Evolutionary conservation across 2,113 vertebrate genomes (phyloP), one percentile per base, ranked within the genome.

Genomic region (Phyllostomus discolor): DNA sequence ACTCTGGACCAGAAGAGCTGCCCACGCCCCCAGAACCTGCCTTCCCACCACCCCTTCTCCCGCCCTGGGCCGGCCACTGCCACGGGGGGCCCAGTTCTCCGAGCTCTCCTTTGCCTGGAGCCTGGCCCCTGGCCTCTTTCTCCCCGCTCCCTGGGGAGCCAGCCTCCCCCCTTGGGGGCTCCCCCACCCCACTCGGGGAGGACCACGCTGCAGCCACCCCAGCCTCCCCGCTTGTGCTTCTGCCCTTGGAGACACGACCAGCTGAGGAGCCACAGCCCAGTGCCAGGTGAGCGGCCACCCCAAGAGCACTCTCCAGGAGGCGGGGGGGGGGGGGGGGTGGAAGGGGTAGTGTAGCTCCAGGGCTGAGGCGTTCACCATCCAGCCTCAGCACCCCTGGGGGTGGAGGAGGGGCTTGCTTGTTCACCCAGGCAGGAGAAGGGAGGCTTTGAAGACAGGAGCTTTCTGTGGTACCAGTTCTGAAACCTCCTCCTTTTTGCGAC

Each of bases 211-310:
- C 97, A 94, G 97, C 98, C 95, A 97, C 97, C 91, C 98, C 97
- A 93, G 98, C 97, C 96, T 97, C 98, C 95, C 98, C 98, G 81
- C 99, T 99, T 98, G 98, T 98, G 98, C 99, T 99, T 99, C 98
- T 99, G 98, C 99, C 99, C 98, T 98, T 99, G 99, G 99, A 99
- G 99, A 99, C 98, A 99, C 99, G 98, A 97, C 98, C 98, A 96
- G 98, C 98, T 98, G 98, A 98, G 98, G 97, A 98, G 98, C 98
- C 97, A 97, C 98, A 96, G 98, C 99, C 97, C 97, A 97, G 64
- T 43, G 98, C 91, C 99, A 99, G 99, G 99, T 99, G 99, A 99
- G 99, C 96, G 70, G 57, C 79, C 64, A 35, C 64, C 87, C 33
- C 31, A 26, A 57, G 67, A 87, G 33, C 33, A 43, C 67, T 82